Evolutionary conservation across 1,140 invertebrate genomes (phyloP).

Genomic region (Anthonomus grandis): DNA sequence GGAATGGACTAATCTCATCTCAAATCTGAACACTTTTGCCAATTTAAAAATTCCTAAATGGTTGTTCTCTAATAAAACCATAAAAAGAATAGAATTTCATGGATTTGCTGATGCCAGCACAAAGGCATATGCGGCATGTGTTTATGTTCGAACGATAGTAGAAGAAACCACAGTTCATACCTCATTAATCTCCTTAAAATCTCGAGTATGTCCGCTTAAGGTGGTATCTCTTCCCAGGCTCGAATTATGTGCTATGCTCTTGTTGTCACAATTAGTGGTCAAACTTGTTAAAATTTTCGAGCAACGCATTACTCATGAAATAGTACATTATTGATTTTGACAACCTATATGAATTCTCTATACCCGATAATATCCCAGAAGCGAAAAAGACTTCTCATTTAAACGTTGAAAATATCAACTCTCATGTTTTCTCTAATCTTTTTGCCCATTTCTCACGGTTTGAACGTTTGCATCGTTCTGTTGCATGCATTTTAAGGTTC

Average conservation of each 20-base stretch:
- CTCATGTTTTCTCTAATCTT: too few species aligned
- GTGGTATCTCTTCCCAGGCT: conserved; percentile 25
- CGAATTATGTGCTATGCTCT: conserved; percentile 28
- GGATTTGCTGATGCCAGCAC: conserved; percentile 43
- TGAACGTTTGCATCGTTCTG: neutral
- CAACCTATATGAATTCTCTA: too few species aligned
- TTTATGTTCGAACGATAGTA: conserved; percentile 35
- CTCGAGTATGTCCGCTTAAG: conserved; percentile 25
- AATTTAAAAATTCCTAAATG: conserved; percentile 10
- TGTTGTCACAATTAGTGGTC: conserved; percentile 14
- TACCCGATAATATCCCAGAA: too few species aligned
- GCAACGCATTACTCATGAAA: too few species aligned
- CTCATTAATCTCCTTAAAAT: conserved; percentile 18
- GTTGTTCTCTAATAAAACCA: neutral
- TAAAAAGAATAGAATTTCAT: conserved; percentile 15
- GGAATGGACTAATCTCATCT: conserved; percentile 4
- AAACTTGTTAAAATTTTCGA: conserved; percentile 1
- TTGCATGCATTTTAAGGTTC: neutral
- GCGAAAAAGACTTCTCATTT: too few species aligned
- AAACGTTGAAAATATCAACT: too few species aligned
- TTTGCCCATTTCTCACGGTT: too few species aligned
- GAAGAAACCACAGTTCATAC: neutral
- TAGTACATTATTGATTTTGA: too few species aligned
- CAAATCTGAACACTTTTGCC: neutral
- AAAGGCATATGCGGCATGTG: conserved; percentile 39